Evolutionary conservation across 2,113 vertebrate species (phyloP).

Genomic region (Crotalus viridis): DNA sequence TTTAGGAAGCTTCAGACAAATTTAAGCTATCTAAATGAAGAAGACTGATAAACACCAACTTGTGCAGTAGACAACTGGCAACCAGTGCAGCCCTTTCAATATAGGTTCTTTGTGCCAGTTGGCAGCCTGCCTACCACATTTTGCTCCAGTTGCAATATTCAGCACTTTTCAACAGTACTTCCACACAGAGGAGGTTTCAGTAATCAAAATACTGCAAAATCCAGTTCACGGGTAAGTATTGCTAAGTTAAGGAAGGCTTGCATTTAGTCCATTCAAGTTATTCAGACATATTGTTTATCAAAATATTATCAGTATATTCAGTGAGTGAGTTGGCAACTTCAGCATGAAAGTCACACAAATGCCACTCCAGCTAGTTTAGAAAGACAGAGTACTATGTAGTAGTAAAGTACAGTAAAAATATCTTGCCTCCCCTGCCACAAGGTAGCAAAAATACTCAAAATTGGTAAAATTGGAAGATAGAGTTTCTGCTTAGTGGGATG

Average conservation of each 20-base stretch:
- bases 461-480: neutral
- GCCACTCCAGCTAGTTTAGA: neutral
- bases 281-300: neutral
- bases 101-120: neutral
- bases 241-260: neutral
- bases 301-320: neutral
- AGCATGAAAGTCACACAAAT: neutral
- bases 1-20: neutral
- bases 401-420: neutral
- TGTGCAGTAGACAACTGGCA: neutral
- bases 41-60: neutral
- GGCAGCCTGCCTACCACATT: neutral
- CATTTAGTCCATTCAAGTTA: neutral
- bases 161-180: neutral
- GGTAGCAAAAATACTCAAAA: neutral
- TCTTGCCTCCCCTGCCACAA: neutral
- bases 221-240: neutral
- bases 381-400: neutral
- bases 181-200: neutral
- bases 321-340: neutral
- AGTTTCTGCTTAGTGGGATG: neutral
- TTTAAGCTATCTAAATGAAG: neutral
- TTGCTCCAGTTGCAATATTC: neutral
- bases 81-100: neutral
- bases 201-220: neutral